A percentile compares a stretch with the other conserved stretches of the same genome.
Evolutionary conservation across 2,113 vertebrate species (phyloP).

Genomic region (Leucopsar rothschildi): DNA sequence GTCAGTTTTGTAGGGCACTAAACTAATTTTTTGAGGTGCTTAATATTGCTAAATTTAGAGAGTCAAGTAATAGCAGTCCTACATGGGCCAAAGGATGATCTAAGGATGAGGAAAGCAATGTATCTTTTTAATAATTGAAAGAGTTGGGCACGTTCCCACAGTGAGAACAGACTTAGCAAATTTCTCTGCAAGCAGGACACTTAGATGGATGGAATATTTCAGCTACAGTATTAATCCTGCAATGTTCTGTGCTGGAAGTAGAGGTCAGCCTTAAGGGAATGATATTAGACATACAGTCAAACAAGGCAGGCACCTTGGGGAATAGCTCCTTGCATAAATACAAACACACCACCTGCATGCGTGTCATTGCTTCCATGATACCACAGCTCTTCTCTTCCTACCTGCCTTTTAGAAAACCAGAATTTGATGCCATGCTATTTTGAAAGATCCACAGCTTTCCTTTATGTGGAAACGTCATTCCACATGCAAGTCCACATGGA

Average conservation of each 20-base stretch:
- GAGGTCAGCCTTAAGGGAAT: slow-evolving; percentile 47
- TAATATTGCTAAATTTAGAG: slow-evolving; percentile 58
- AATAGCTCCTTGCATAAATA: slow-evolving; percentile 11
- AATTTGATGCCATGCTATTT: not conserved
- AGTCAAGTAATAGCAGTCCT: slow-evolving; percentile 31
- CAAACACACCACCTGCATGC: not conserved
- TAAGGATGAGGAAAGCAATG: slow-evolving; percentile 56
- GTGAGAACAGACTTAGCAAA: slow-evolving; percentile 29
- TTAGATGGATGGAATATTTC: slow-evolving; percentile 38
- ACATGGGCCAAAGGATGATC: slow-evolving; percentile 50
- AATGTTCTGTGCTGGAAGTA: not conserved
- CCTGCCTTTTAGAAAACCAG: not conserved
- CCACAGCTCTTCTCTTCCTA: not conserved
- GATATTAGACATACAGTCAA: slow-evolving; percentile 26
- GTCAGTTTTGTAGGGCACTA: not conserved
- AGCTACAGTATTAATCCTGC: not conserved
- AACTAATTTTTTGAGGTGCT: slow-evolving; percentile 3
- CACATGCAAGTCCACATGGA: not conserved
- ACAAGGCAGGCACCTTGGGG: not conserved
- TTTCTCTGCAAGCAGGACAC: not conserved
- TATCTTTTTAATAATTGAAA: slow-evolving; percentile 60
- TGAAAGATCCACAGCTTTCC: not conserved
- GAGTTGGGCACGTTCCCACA: not conserved
- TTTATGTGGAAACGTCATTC: not conserved
- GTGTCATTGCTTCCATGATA: not conserved